Base-by-base conservation (phyloP, 2,888 invertebrate genomes). In the Maniola hyperantus region DNA sequence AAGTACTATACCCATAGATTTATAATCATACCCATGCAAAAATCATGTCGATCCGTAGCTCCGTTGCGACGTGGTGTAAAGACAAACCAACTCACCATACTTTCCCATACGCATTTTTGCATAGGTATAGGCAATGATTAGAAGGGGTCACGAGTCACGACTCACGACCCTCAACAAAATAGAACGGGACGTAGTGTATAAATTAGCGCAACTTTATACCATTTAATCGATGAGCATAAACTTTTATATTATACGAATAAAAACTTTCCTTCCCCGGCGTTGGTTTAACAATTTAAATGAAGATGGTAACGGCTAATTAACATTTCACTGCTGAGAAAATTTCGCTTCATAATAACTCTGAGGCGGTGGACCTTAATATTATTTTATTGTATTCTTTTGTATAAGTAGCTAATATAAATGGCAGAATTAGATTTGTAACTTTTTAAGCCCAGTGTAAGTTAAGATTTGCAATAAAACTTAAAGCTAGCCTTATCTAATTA, bases 241-340 rank as follows among this genome's bases (percentile, higher is more conserved):
- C 48, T 18, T 15, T 51, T 61, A 39, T 61, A 51, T 20, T 51
- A 61, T 39, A 51, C 50, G 39, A 39, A 15, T 20, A 39, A 39
- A 51, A 51, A 61, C 20, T 39, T 61, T 61, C 13, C 48, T 34
- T 6, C 50, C 50, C n/a, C 34, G 33, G 50, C 50, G 51, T 51
- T 51, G 51, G 51, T 61, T 61, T 51, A 50, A 50, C 36, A 61
- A 61, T 61, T 61, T 50, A 61, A 61, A 61, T 51, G 61, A 51
- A 61, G 61, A 61, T 39, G 50, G 51, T 61, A 61, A 39, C 26
- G 26, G 50, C 50, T 61, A 61, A 61, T 61, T 61, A 61, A 61
- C 50, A 51, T 51, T 61, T 61, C 51, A 51, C 50, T 36, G 48
- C 50, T n/a, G 50, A 48, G 46, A 20, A 51, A 51, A 51, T 61